phyloP scores from a whole-genome alignment of 2,797 vertebrate genomes.

The Cyprinodon diabolis region DNA sequence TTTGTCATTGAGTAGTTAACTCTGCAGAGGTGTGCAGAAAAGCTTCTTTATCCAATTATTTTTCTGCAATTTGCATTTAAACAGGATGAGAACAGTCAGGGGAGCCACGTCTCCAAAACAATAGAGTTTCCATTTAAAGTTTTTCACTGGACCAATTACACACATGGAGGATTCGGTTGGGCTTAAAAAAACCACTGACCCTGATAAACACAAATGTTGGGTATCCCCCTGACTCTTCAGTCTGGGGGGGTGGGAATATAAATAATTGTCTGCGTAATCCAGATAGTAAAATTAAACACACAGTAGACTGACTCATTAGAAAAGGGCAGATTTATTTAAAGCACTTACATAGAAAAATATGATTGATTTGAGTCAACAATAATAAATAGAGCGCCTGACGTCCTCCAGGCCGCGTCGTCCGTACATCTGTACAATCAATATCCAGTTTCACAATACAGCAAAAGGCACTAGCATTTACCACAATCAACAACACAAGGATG shows the following conservation, averaged over 20 bases:
- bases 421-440: slow-evolving; percentile 84
- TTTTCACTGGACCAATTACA: slow-evolving; percentile 43
- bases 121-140: slow-evolving; percentile 18
- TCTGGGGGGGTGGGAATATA: neutral
- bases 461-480: slow-evolving; percentile 85
- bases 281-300: neutral
- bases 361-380: slow-evolving; percentile 84
- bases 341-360: slow-evolving; percentile 88
- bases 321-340: slow-evolving; percentile 87
- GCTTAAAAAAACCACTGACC: slow-evolving; percentile 23
- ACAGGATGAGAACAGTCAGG: slow-evolving; percentile 15
- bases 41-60: slow-evolving; percentile 18
- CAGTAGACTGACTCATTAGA: slow-evolving; percentile 53
- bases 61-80: slow-evolving; percentile 38
- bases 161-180: slow-evolving; percentile 41
- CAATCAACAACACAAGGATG: slow-evolving; percentile 73
- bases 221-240: neutral
- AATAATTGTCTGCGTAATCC: slow-evolving; percentile 12
- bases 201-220: slow-evolving; percentile 4
- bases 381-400: slow-evolving; percentile 83
- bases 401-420: slow-evolving; percentile 74
- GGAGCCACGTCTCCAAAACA: slow-evolving; percentile 33
- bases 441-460: slow-evolving; percentile 84
- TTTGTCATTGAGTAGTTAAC: slow-evolving; percentile 9
- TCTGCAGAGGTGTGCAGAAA: slow-evolving; percentile 5